Percentiles rank a stretch among this genome's conserved stretches.
Evolutionary conservation across 2,113 vertebrate species (phyloP).

Genomic region (Passer domesticus): DNA sequence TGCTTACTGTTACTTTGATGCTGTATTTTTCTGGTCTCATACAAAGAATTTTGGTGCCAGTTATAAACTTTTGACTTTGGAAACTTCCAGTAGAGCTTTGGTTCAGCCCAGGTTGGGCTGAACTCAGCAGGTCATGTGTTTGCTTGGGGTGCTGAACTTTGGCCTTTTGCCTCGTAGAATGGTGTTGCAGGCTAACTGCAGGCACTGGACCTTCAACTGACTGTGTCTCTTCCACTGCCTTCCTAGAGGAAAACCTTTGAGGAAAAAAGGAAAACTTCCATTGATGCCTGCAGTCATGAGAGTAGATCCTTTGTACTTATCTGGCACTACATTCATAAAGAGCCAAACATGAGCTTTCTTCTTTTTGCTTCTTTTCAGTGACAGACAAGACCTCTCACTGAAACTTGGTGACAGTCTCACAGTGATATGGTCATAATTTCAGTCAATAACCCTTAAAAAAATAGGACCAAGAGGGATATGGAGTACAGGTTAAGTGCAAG

Average conservation of each 20-base stretch:
- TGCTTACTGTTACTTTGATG: not conserved
- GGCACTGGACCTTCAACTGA: not conserved
- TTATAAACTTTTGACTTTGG: not conserved
- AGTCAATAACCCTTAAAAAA: not conserved
- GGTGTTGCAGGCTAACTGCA: not conserved
- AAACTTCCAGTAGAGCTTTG: not conserved
- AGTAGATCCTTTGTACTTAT: not conserved
- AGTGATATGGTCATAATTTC: not conserved
- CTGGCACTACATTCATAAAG: rapidly evolving
- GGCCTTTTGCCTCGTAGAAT: not conserved
- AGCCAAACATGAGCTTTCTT: not conserved
- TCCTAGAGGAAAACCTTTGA: not conserved
- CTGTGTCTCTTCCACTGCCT: rapidly evolving
- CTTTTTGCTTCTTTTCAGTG: not conserved
- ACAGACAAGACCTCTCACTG: not conserved
- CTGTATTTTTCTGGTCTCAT: not conserved
- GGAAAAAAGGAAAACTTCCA: not conserved
- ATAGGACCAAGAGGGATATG: not conserved
- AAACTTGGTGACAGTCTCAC: not conserved
- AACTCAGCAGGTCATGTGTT: not conserved
- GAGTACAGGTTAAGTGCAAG: not conserved
- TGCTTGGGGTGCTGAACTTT: not conserved
- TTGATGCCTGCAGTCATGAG: rapidly evolving
- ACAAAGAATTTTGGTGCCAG: not conserved
- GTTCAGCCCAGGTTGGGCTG: not conserved